Base-by-base conservation (phyloP, 2,797 vertebrate species). In the Leucoraja ocellata region DNA sequence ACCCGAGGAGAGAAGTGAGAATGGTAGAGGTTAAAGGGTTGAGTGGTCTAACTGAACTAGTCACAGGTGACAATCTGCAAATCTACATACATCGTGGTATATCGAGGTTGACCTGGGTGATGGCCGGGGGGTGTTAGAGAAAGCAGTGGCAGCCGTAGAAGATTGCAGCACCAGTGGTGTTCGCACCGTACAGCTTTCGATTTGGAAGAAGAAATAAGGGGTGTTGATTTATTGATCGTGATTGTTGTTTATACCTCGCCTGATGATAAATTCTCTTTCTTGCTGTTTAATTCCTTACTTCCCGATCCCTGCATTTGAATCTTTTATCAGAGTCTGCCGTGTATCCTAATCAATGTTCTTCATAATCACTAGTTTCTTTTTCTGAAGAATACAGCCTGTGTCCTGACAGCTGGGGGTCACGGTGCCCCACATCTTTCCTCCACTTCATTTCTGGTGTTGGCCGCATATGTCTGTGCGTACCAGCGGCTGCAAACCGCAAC, bases 261-360 rank as follows among this genome's bases (percentile, higher is more conserved):
- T 86, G 83, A 86, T 16, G 58, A 5, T 63, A 86, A 84, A 86
- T 86, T 63, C 28, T 54, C 21, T 84, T 84, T 84, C 54, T 23
- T 61, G 80, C 80, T 84, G 25, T 84, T 84, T 28, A 84, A 58
- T 84, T 84, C 54, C 83, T 63, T 63, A 63, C 63, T 86, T 86
- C 63, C 74, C 23, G 25, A 11, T 1, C 28, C n/a, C 9, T 32
- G 28, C 14, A 78, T 78, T 78, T 78, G 76, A 36, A 78, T 78
- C n/a, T 78, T n/a, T 77, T 32, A 78, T 32, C 76, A 78, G 23
- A 76, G 76, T 78, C 9, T 13, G 76, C n/a, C n/a, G 4, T 78
- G 10, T 32, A 78, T 32, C 28, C 76, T 78, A 78, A 78, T 78
- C 28, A 63, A n/a, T 63, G 6, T 86, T 1, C 83, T 63, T 84